phyloP scores from a whole-genome alignment of 2,888 invertebrate genomes.

The Carabus problematicus region DNA sequence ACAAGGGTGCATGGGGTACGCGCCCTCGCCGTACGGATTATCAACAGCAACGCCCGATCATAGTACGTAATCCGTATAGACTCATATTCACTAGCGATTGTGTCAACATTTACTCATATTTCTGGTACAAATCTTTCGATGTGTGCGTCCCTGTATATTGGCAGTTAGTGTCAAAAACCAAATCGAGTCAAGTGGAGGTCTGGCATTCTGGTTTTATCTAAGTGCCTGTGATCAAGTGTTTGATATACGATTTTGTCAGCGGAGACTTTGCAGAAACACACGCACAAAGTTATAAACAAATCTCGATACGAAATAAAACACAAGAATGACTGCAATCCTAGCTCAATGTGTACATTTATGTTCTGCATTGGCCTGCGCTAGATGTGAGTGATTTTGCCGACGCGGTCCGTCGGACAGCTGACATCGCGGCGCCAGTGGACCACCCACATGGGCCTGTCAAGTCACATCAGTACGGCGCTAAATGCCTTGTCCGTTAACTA shows the following conservation, averaged over 20 bases:
- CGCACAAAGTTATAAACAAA: background rate
- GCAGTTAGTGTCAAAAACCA: conserved; percentile 2
- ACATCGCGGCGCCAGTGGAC: too few species aligned
- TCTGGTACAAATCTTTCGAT: too few species aligned
- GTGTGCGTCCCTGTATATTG: background rate
- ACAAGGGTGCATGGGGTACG: conserved; percentile 55
- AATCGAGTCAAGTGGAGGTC: background rate
- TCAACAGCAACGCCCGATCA: conserved; percentile 55
- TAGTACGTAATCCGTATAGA: too few species aligned
- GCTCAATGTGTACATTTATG: background rate
- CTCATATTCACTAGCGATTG: background rate
- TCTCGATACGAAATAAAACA: background rate
- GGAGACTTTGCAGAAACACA: background rate
- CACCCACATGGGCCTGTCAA: too few species aligned
- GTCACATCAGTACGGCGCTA: too few species aligned
- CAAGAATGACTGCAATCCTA: background rate
- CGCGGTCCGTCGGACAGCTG: too few species aligned
- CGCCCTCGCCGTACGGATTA: conserved; percentile 55
- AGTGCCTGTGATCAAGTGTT: background rate
- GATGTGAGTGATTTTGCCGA: too few species aligned
- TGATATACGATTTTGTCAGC: background rate
- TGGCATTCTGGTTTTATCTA: background rate
- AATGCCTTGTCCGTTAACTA: too few species aligned
- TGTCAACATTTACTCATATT: background rate
- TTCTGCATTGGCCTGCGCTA: too few species aligned